These are phyloP conservation scores for Formica aserva DNA, from an alignment of 2,888 invertebrate species.

Conservation along the genomic window DNA sequence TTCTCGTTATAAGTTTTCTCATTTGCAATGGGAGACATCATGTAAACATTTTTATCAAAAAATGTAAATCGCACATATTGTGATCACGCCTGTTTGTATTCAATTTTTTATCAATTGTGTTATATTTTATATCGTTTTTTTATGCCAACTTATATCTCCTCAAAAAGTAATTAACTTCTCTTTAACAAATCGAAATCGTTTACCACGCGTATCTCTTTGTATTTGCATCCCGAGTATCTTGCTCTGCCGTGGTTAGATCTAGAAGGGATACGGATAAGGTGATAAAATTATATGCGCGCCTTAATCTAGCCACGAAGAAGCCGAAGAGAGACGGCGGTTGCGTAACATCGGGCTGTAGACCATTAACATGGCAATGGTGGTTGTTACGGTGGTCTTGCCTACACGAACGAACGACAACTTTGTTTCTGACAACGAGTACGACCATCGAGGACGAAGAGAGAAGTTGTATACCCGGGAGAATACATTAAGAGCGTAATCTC, in stretches of 20 bases:
- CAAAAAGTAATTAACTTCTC: constrained; percentile 19
- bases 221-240: constrained; percentile 57
- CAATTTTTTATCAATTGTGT: not conserved
- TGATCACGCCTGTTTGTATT: not conserved
- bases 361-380: constrained; percentile 74
- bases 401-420: constrained; percentile 67
- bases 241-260: not conserved
- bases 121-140: not conserved
- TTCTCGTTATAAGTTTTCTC: not conserved
- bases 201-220: constrained; percentile 26
- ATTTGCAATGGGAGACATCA: not conserved
- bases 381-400: constrained; percentile 64
- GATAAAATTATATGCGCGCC: constrained; percentile 57
- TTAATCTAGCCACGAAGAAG: constrained; percentile 61
- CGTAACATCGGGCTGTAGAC: constrained; percentile 26
- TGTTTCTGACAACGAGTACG: constrained; percentile 65
- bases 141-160: not conserved
- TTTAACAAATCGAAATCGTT: not conserved
- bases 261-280: constrained; percentile 59
- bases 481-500: constrained; percentile 75
- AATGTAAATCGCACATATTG: not conserved
- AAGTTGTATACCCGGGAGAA: constrained; percentile 72
- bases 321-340: constrained; percentile 45
- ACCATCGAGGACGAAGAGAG: constrained; percentile 60
- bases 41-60: not conserved